Percentiles rank a stretch among this genome's conserved stretches.
Conservation (phyloP, 2,113 vertebrate species). For the Phodopus roborovskii region DNA sequence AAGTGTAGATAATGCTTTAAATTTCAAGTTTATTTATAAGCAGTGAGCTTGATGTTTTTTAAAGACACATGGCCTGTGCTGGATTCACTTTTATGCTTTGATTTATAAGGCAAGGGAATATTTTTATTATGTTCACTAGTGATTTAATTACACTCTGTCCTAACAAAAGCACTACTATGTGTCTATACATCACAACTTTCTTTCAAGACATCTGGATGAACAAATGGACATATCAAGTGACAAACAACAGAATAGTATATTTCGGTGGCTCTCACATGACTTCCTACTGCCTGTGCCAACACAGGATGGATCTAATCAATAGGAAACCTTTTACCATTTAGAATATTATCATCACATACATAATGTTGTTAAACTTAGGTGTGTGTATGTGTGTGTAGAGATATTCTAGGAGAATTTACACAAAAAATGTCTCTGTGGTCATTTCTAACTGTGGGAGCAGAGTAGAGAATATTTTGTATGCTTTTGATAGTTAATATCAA, state of each 20-base stretch:
- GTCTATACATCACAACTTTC: background rate
- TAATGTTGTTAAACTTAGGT: background rate
- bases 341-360: conserved; percentile 10
- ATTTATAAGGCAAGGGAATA: background rate
- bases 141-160: background rate
- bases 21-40: background rate
- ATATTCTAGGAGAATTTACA: background rate
- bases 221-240: background rate
- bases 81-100: background rate
- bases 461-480: background rate
- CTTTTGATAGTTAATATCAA: background rate
- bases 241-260: background rate
- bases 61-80: background rate
- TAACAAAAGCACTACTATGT: background rate
- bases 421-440: background rate
- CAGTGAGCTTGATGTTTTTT: background rate
- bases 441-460: background rate
- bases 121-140: conserved; percentile 10
- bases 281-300: background rate
- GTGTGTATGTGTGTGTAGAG: background rate
- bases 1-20: conserved; percentile 10
- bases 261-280: background rate
- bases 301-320: background rate
- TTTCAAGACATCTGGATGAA: conserved; percentile 6
- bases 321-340: background rate